phyloP scores from a whole-genome alignment of 2,797 vertebrate genomes.

The Sebastes itinus region DNA sequence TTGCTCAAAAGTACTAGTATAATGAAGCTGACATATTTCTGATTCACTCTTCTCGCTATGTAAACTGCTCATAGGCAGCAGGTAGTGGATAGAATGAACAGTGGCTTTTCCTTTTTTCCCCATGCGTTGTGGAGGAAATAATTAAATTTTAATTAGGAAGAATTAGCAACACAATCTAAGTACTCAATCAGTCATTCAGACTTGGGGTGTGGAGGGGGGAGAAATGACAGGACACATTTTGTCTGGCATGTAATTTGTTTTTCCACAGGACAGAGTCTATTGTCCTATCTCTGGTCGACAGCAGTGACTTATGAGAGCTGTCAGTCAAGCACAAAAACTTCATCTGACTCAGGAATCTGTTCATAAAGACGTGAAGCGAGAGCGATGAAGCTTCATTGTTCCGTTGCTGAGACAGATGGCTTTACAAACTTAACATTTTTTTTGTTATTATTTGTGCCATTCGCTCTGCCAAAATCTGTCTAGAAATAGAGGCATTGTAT shows the following conservation, averaged over 20 bases:
- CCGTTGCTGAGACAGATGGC: conserved; percentile 40
- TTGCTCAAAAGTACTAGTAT: background rate
- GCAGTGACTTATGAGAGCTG: conserved; percentile 68
- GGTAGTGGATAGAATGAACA: background rate
- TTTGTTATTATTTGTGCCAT: conserved; percentile 30
- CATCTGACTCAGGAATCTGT: conserved; percentile 42
- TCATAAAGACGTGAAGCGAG: conserved; percentile 21
- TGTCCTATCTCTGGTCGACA: conserved; percentile 58
- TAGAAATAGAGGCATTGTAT: conserved; percentile 20
- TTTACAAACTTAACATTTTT: conserved; percentile 21
- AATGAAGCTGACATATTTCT: background rate
- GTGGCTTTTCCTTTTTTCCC: background rate
- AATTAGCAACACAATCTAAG: conserved; percentile 42
- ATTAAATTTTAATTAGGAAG: conserved; percentile 53
- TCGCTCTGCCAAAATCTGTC: conserved; percentile 24
- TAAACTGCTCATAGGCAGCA: background rate
- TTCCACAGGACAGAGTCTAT: conserved; percentile 15
- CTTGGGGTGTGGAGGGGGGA: background rate
- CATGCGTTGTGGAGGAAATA: conserved; percentile 8
- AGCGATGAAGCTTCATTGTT: conserved; percentile 49
- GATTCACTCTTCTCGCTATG: background rate
- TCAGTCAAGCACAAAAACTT: conserved; percentile 63
- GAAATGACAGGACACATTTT: conserved; percentile 43
- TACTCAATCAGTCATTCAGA: conserved; percentile 32
- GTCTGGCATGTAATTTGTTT: conserved; percentile 44